Evolutionary conservation across 2,888 invertebrate species (phyloP).

Genomic region (Coelinius sp.): DNA sequence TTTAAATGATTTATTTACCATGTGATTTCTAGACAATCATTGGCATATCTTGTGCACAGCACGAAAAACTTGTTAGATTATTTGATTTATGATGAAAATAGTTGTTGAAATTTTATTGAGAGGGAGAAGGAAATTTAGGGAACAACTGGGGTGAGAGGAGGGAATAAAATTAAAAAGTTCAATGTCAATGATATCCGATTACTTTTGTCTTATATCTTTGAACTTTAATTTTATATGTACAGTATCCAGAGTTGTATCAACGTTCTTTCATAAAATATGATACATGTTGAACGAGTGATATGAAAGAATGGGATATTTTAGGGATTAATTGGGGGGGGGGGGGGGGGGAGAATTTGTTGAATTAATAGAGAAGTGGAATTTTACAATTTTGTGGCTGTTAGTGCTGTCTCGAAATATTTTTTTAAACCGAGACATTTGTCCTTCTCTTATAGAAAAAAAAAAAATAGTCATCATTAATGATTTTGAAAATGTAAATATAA

Average conservation of each 20-base stretch:
- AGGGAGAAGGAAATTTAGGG: conserved; percentile 33
- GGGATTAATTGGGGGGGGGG: neutral
- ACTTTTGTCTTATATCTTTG: conserved; percentile 6
- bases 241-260: conserved; percentile 15
- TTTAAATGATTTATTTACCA: conserved; percentile 1
- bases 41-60: conserved; percentile 18
- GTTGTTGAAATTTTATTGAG: conserved; percentile 32
- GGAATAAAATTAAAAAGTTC: neutral
- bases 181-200: neutral
- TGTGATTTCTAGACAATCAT: conserved; percentile 16
- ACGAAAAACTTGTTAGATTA: conserved; percentile 35
- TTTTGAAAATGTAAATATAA: conserved; percentile 25
- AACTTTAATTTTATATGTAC: conserved; percentile 9
- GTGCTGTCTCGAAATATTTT: too few species aligned
- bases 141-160: conserved; percentile 31
- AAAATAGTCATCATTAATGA: conserved; percentile 14
- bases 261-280: conserved; percentile 11
- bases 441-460: neutral
- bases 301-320: neutral
- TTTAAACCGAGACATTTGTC: too few species aligned
- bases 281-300: conserved; percentile 6
- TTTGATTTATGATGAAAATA: conserved; percentile 23
- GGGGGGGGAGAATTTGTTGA: neutral
- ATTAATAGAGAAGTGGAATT: neutral
- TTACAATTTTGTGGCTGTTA: conserved; percentile 26